These are phyloP conservation scores for Chaetodon trifasciatus DNA, from an alignment of 2,797 vertebrate genomes.

Conservation along the genomic window DNA sequence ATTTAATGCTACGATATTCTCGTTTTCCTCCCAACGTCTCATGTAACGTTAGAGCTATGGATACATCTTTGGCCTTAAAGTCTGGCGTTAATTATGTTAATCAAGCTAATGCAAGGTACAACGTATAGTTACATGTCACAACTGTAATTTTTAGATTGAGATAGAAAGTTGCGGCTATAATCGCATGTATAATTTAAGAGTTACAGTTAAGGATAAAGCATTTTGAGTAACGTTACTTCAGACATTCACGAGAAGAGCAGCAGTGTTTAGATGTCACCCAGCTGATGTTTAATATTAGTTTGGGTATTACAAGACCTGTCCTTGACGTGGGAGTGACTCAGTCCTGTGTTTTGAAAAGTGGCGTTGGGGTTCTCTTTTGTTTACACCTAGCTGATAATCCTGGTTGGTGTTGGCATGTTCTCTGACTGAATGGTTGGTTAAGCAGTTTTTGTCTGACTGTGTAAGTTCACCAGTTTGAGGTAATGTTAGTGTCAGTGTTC, in stretches of 20 bases:
- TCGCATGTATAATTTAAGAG: background rate
- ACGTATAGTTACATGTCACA: background rate
- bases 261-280: background rate
- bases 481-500: background rate
- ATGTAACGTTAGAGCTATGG: constrained; percentile 13
- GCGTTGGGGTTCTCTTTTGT: background rate
- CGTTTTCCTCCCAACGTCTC: constrained; percentile 15
- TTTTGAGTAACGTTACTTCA: background rate
- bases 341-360: background rate
- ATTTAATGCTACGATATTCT: constrained; percentile 31
- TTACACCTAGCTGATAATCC: constrained; percentile 2
- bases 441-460: background rate
- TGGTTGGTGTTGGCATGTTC: background rate
- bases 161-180: too few species aligned
- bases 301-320: background rate
- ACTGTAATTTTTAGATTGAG: accelerated
- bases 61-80: constrained; percentile 29
- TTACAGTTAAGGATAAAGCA: background rate
- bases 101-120: background rate
- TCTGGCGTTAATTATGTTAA: background rate
- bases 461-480: background rate
- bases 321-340: background rate
- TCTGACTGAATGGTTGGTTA: background rate
- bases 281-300: background rate
- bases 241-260: background rate